A percentile compares a stretch with the other conserved stretches of the same genome.
Conservation (phyloP, 2,888 invertebrate species). For the Xanthia togata region DNA sequence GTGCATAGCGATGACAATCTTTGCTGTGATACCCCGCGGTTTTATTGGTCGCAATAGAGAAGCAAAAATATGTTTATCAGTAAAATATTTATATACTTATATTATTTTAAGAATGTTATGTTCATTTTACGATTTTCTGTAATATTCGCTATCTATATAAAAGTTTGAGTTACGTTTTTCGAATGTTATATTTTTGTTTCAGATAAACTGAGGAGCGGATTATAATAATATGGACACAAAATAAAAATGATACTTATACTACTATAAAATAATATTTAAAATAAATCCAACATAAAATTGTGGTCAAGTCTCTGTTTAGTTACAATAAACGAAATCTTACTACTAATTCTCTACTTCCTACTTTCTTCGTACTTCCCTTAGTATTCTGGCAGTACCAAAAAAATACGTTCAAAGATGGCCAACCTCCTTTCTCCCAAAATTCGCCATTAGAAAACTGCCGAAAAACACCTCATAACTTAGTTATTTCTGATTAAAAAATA, state of each 20-base stretch:
- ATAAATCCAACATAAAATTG: not conserved
- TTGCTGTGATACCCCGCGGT: constrained; percentile 76
- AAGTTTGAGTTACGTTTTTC: constrained; percentile 21
- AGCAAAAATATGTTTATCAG: constrained; percentile 68
- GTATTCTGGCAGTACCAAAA: not conserved
- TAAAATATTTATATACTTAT: constrained; percentile 68
- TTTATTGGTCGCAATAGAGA: constrained; percentile 77
- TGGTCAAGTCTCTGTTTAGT: not conserved
- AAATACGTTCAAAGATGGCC: not conserved
- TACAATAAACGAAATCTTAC: not conserved
- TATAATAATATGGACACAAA: constrained; percentile 1
- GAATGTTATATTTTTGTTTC: constrained; percentile 34
- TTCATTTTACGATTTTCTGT: constrained; percentile 54
- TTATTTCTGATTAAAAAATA: not conserved
- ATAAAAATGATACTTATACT: no score
- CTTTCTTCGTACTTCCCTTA: not conserved
- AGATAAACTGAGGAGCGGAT: constrained; percentile 20
- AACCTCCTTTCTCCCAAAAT: not conserved
- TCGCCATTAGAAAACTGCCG: not conserved
- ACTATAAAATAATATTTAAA: not conserved
- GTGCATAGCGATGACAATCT: constrained; percentile 80
- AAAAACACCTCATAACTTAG: not conserved
- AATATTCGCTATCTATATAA: constrained; percentile 37
- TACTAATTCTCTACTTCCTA: not conserved
- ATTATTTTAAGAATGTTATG: constrained; percentile 39